Evolutionary conservation across 2,888 invertebrate genomes (phyloP).

Genomic region (Portevinia maculata): DNA sequence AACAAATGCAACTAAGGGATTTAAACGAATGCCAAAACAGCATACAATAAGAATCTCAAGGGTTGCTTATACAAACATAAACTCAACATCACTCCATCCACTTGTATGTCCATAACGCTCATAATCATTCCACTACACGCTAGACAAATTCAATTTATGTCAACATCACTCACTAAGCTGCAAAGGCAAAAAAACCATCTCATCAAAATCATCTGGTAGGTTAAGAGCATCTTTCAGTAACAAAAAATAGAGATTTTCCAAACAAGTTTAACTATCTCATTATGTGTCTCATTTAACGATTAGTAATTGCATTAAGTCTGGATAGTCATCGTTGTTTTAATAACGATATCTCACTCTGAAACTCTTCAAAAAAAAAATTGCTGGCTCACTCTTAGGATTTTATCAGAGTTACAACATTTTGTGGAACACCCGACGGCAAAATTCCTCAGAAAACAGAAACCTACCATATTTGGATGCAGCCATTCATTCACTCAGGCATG

Average conservation of each 20-base stretch:
- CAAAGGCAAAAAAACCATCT: constrained; percentile 4
- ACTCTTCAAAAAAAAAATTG: too few species aligned
- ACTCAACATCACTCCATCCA: background rate
- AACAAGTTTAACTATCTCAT: constrained; percentile 56
- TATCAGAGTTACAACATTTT: constrained; percentile 33
- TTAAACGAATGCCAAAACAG: background rate
- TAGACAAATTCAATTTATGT: constrained; percentile 32
- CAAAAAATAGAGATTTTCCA: background rate
- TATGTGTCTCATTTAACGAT: constrained; percentile 62
- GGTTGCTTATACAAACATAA: background rate
- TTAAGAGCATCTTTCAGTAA: constrained; percentile 36
- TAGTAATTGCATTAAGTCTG: constrained; percentile 70
- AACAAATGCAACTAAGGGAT: constrained; percentile 2
- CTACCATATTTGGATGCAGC: constrained; percentile 7
- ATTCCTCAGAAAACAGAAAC: constrained; percentile 5
- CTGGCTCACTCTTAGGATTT: background rate
- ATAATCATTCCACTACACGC: constrained; percentile 9
- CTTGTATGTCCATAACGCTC: background rate
- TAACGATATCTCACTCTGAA: constrained; percentile 34
- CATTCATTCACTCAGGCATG: constrained; percentile 7
- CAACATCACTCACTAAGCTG: constrained; percentile 28
- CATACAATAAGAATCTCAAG: background rate
- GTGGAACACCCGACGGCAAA: constrained; percentile 28
- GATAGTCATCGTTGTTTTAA: constrained; percentile 60
- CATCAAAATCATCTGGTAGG: constrained; percentile 36